Conservation (phyloP, 2,113 vertebrate genomes). For the Varanus komodoensis region DNA sequence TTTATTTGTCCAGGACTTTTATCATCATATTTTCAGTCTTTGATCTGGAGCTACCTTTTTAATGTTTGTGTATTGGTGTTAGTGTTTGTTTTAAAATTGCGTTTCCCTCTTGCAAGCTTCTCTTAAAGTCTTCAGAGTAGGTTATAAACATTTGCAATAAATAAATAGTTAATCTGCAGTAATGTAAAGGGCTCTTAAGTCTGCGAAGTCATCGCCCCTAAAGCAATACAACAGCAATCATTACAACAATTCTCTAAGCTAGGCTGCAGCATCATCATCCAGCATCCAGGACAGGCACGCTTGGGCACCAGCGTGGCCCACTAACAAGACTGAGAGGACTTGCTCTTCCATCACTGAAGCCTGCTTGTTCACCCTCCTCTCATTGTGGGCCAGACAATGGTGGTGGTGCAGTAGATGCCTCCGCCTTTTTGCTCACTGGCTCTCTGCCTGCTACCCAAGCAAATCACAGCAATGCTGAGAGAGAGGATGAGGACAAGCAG, state of each 20-base stretch:
- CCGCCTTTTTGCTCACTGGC: too few relatives aligned
- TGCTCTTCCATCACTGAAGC: too few relatives aligned
- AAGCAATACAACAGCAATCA: background rate
- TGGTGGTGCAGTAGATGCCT: too few relatives aligned
- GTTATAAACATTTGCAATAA: slow-evolving; percentile 17
- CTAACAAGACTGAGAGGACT: too few relatives aligned
- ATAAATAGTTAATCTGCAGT: background rate
- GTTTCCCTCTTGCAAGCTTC: background rate
- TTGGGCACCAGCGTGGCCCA: too few relatives aligned
- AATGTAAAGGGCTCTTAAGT: slow-evolving; percentile 8
- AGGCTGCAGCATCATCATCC: background rate
- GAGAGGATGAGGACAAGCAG: too few relatives aligned
- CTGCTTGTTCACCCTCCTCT: too few relatives aligned
- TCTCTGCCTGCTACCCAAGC: too few relatives aligned
- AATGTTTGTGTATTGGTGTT: background rate
- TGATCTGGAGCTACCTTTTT: background rate
- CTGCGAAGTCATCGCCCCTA: background rate
- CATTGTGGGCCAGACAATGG: too few relatives aligned
- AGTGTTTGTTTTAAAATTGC: background rate
- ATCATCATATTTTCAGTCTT: background rate
- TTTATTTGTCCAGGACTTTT: background rate
- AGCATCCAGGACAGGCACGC: too few relatives aligned
- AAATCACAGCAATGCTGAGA: too few relatives aligned
- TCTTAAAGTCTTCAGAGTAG: slow-evolving; percentile 15
- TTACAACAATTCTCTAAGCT: background rate